A percentile compares a stretch with the other conserved stretches of the same genome.
Conservation (phyloP, 2,113 vertebrate species). For the Serranochromis macrocephalus region DNA sequence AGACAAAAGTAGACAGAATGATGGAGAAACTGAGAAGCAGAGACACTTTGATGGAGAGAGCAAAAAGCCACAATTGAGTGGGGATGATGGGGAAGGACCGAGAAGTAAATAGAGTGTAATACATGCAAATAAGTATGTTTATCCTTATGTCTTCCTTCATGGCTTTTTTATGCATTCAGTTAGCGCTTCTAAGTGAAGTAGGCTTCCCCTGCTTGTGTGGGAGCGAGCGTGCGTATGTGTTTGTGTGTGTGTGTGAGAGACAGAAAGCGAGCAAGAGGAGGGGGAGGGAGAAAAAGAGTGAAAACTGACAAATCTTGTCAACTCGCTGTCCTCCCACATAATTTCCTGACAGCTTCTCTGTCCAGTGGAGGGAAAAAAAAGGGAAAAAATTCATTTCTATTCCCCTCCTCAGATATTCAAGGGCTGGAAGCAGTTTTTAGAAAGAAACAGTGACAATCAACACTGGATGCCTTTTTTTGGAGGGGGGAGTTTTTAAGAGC, state of each 20-base stretch:
- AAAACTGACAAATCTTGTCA: conserved; percentile 58
- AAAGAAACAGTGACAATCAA: conserved; percentile 6
- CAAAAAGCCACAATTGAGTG: not conserved
- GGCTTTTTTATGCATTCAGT: conserved; percentile 9
- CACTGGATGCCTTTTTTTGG: not conserved
- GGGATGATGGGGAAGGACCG: not conserved
- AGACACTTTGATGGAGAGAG: not conserved
- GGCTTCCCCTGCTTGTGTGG: not conserved
- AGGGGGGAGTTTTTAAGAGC: not conserved
- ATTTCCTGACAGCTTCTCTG: conserved; percentile 52
- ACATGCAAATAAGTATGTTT: conserved; percentile 8
- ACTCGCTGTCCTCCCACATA: conserved; percentile 51
- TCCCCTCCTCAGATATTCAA: not conserved
- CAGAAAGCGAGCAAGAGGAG: not conserved
- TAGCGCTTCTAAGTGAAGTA: not conserved
- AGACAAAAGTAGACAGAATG: conserved; percentile 40
- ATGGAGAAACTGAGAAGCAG: conserved; percentile 13
- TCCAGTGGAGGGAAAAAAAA: not conserved
- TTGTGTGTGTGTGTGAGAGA: not conserved
- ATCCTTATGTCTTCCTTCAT: not conserved
- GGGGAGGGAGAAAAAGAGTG: conserved; percentile 4
- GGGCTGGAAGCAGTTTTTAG: not conserved
- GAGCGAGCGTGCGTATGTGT: not conserved
- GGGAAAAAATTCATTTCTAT: not conserved
- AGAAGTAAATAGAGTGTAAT: not conserved